Evolutionary conservation across 2,888 invertebrate species (phyloP).

Genomic region (Callimorpha dominula): DNA sequence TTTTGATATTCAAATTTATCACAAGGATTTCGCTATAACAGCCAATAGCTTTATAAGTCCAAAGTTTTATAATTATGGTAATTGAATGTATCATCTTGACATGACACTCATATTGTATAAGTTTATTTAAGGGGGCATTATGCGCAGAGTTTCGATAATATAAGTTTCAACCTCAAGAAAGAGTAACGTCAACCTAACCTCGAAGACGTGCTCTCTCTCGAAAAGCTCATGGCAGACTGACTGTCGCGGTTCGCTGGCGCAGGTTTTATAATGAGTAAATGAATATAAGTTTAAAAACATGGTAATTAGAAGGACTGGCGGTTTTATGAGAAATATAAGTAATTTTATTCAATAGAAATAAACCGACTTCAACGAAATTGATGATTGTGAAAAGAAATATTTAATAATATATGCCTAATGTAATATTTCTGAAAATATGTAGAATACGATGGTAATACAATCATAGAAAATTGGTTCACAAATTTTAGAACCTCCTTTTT

Average conservation of each 20-base stretch:
- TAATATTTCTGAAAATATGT: too few species aligned
- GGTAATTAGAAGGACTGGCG: too few species aligned
- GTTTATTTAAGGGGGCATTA: neutral
- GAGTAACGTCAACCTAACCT: neutral
- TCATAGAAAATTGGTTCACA: too few species aligned
- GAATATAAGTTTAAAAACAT: neutral
- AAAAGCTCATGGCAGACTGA: neutral
- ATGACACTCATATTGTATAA: neutral
- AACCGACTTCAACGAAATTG: too few species aligned
- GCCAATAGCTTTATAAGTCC: neutral
- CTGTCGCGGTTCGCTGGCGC: neutral
- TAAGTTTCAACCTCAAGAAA: neutral
- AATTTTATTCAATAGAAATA: too few species aligned
- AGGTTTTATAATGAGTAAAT: neutral
- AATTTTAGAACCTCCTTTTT: too few species aligned
- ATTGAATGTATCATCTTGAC: neutral
- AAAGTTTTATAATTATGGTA: neutral
- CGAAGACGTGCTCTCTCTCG: neutral
- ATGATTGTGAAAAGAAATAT: too few species aligned
- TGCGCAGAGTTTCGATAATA: neutral
- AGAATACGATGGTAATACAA: too few species aligned
- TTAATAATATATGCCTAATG: too few species aligned
- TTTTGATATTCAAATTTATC: neutral
- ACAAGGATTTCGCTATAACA: neutral
- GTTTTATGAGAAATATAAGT: too few species aligned